These are phyloP conservation scores for Grantiella picta DNA, from an alignment of 2,113 vertebrate genomes.

Conservation along the genomic window DNA sequence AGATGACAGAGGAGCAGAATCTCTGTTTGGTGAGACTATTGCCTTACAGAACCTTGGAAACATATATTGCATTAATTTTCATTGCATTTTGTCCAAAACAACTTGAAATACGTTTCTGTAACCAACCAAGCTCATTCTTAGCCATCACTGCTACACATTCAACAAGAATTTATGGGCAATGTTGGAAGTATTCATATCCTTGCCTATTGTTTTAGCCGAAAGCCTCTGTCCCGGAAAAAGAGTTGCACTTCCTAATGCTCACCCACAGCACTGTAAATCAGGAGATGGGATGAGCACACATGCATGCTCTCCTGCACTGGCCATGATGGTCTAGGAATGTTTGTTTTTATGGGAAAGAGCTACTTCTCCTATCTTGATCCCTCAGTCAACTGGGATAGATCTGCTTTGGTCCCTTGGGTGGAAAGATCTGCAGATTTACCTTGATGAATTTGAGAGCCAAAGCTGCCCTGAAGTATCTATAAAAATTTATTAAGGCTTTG, in stretches of 20 bases:
- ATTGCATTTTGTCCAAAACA: neutral
- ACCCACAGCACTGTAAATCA: neutral
- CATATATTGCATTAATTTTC: neutral
- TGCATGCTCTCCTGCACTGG: neutral
- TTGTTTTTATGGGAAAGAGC: neutral
- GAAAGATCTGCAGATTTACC: neutral
- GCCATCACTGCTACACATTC: neutral
- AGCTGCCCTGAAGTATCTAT: neutral
- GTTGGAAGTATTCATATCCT: neutral
- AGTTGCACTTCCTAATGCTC: neutral
- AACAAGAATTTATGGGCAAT: constrained; percentile 8
- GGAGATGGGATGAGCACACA: neutral
- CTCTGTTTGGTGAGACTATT: neutral
- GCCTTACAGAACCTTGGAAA: neutral
- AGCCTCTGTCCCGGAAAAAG: neutral
- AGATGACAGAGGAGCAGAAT: neutral
- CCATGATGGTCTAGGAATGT: neutral
- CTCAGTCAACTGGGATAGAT: neutral
- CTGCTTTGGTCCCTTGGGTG: neutral
- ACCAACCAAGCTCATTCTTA: neutral
- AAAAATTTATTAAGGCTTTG: constrained; percentile 32
- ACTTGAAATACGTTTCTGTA: constrained; percentile 2
- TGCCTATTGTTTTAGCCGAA: neutral
- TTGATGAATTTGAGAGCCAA: neutral
- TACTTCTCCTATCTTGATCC: neutral